Percentiles rank a stretch among this genome's conserved stretches.
These are phyloP conservation scores for Podarcis cretensis DNA, from an alignment of 2,113 vertebrate species.

Conservation along the genomic window DNA sequence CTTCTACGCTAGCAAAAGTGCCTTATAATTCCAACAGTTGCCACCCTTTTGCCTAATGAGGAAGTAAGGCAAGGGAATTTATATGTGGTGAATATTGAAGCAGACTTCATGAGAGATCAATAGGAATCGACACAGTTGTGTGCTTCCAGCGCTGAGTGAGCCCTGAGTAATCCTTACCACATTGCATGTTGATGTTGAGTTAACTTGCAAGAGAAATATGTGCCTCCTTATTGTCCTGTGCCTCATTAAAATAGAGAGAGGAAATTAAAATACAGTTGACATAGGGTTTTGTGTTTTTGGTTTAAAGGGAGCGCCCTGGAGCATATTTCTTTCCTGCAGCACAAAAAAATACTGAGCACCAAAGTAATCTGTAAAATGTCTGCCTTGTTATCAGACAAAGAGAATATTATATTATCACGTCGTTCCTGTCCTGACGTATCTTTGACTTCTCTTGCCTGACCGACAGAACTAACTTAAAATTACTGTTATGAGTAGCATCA, in stretches of 20 bases:
- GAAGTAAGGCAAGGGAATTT: constrained; percentile 82
- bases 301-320: constrained; percentile 65
- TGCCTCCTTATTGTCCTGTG: constrained; percentile 60
- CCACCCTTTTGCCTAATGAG: constrained; percentile 63
- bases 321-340: constrained; percentile 53
- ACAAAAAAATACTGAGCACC: constrained; percentile 38
- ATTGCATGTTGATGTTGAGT: constrained; percentile 75
- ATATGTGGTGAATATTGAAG: constrained; percentile 79
- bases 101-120: constrained; percentile 75
- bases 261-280: constrained; percentile 80
- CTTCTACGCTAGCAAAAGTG: constrained; percentile 47
- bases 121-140: constrained; percentile 73
- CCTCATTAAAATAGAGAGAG: constrained; percentile 64
- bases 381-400: constrained; percentile 53
- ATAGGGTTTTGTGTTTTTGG: constrained; percentile 50
- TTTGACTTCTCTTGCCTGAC: constrained; percentile 45
- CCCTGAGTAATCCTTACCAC: constrained; percentile 73
- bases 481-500: constrained; percentile 23
- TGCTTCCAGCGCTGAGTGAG: constrained; percentile 73
- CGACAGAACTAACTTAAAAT: constrained; percentile 39
- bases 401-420: constrained; percentile 64
- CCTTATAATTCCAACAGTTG: constrained; percentile 39
- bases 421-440: constrained; percentile 38
- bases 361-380: not conserved
- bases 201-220: constrained; percentile 79